phyloP scores from a whole-genome alignment of 2,797 vertebrate genomes.

The Sorex maritimensis region DNA sequence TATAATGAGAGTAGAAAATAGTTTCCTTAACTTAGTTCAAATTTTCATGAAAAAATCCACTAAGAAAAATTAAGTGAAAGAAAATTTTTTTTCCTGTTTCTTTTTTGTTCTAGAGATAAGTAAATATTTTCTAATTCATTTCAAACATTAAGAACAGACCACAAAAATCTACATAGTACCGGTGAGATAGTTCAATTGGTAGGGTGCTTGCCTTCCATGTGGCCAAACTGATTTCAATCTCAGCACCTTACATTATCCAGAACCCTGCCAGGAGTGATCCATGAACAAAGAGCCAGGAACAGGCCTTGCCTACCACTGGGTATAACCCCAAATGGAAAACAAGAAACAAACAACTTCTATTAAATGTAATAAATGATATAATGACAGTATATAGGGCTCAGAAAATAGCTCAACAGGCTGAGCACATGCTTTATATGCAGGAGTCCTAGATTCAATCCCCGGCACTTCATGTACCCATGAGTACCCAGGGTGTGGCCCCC shows the following conservation, averaged over 20 bases:
- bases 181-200: no score
- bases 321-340: not conserved
- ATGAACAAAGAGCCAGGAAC: no score
- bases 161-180: not conserved
- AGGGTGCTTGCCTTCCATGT: no score
- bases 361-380: slow-evolving; percentile 56
- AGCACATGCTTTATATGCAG: no score
- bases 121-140: slow-evolving; percentile 52
- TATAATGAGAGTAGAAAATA: slow-evolving; percentile 46
- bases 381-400: not conserved
- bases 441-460: no score
- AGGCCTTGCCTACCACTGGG: no score
- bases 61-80: slow-evolving; percentile 65
- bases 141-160: slow-evolving; percentile 55
- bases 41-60: slow-evolving; percentile 67
- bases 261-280: not conserved
- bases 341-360: not conserved
- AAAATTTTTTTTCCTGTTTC: slow-evolving; percentile 7
- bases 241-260: not conserved
- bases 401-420: no score
- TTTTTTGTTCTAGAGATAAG: slow-evolving; percentile 26
- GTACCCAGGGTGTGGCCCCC: no score
- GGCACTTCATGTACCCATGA: no score
- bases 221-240: no score
- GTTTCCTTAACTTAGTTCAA: slow-evolving; percentile 46